Conservation (phyloP, 2,113 vertebrate genomes). For the Leptobrachium ailaonicum region DNA sequence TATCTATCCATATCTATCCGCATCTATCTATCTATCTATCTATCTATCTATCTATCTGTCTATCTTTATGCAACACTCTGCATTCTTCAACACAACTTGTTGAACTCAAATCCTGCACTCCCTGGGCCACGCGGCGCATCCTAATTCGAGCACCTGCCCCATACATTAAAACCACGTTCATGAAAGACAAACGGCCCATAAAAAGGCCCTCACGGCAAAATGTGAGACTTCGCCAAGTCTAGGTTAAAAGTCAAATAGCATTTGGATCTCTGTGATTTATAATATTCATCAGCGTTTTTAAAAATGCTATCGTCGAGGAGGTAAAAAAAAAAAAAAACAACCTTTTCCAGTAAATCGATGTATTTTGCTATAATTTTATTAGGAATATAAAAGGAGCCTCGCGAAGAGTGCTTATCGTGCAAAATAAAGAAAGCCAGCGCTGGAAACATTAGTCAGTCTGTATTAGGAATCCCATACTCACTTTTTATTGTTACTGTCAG, state of each 20-base stretch:
- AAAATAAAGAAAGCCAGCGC: conserved; percentile 78
- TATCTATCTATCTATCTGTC: too few species aligned
- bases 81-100: background rate
- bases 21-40: too few species aligned
- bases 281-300: conserved; percentile 62
- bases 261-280: conserved; percentile 53
- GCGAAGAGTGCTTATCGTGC: conserved; percentile 96
- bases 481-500: conserved; percentile 99
- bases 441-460: conserved; percentile 98
- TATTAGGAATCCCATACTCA: conserved; percentile 99
- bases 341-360: conserved; percentile 83
- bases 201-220: background rate
- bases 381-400: conserved; percentile 93
- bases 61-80: too few species aligned
- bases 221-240: conserved; percentile 24
- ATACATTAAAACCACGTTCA: background rate
- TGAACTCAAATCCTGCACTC: background rate
- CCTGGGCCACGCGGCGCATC: background rate
- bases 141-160: background rate
- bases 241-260: conserved; percentile 56
- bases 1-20: too few species aligned
- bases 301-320: conserved; percentile 53
- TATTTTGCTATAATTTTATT: conserved; percentile 91
- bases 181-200: background rate
- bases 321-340: conserved; percentile 45